Evolutionary conservation across 1,140 invertebrate species (phyloP).

Genomic region (Hyles euphorbiae): DNA sequence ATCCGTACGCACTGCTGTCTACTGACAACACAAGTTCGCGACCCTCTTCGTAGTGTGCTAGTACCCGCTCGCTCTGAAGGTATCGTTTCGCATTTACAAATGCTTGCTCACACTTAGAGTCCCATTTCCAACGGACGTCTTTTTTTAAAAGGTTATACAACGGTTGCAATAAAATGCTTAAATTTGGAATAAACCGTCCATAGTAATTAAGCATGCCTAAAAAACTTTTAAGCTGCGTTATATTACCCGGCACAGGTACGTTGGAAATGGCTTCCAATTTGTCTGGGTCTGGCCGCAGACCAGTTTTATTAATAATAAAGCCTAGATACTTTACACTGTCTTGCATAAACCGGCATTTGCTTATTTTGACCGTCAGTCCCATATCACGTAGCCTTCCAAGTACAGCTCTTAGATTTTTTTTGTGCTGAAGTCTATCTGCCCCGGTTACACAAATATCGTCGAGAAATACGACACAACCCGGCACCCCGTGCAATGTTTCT

Average conservation of each 20-base stretch:
- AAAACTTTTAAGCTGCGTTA: background rate
- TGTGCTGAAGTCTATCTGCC: conserved; percentile 14
- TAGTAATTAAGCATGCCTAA: conserved; percentile 4
- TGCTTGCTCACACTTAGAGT: background rate
- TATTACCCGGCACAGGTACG: background rate
- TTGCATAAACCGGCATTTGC: conserved; percentile 44
- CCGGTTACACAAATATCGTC: conserved; percentile 41
- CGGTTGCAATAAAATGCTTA: background rate
- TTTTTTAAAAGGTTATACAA: conserved; percentile 2
- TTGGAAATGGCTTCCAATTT: conserved; percentile 11
- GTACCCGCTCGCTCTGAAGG: background rate
- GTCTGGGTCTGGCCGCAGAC: conserved; percentile 14
- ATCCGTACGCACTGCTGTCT: conserved; percentile 3
- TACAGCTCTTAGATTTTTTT: conserved; percentile 23
- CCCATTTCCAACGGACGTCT: background rate
- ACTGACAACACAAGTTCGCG: background rate
- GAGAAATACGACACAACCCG: conserved; percentile 24
- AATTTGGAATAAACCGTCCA: background rate
- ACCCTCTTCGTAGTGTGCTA: background rate
- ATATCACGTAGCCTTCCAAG: conserved; percentile 15
- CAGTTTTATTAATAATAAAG: conserved; percentile 23
- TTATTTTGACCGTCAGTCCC: conserved; percentile 29
- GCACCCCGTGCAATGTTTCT: conserved; percentile 27
- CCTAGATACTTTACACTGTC: conserved; percentile 27
- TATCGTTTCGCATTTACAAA: background rate